phyloP scores from a whole-genome alignment of 2,888 invertebrate species.

The Drosophila mimetica region DNA sequence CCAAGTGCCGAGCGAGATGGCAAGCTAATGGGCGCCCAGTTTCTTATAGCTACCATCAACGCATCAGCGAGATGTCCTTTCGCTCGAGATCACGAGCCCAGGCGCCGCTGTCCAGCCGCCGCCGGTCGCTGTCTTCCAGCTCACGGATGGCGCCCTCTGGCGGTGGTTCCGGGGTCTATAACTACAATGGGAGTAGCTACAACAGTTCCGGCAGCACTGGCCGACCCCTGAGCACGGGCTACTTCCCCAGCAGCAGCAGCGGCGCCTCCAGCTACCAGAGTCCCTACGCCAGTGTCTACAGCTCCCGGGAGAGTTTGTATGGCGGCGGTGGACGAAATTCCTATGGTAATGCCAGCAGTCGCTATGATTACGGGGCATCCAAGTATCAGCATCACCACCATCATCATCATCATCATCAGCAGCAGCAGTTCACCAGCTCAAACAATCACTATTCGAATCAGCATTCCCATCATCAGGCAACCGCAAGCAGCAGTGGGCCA shows the following conservation, averaged over 20 bases:
- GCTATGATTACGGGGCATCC: slow-evolving; percentile 54
- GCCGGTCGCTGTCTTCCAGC: slow-evolving; percentile 85
- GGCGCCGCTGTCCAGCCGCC: slow-evolving; percentile 83
- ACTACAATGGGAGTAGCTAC: slow-evolving; percentile 63
- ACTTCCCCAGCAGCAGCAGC: slow-evolving; percentile 76
- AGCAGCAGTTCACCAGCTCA: slow-evolving; percentile 19
- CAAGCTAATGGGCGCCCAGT: neutral
- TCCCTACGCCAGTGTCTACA: slow-evolving; percentile 82
- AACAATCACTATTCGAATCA: slow-evolving; percentile 42
- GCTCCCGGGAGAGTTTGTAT: slow-evolving; percentile 83
- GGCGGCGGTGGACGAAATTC: slow-evolving; percentile 67
- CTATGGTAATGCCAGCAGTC: slow-evolving; percentile 69
- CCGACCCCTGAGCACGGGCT: slow-evolving; percentile 83
- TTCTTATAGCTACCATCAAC: slow-evolving; percentile 18
- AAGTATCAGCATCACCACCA: slow-evolving; percentile 57
- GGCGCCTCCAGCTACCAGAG: slow-evolving; percentile 80
- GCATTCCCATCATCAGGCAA: slow-evolving; percentile 44
- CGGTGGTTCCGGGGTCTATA: slow-evolving; percentile 64
- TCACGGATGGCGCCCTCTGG: slow-evolving; percentile 79
- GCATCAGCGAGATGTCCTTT: slow-evolving; percentile 81
- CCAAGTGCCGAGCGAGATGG: slow-evolving; percentile 5
- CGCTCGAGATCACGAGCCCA: slow-evolving; percentile 84
- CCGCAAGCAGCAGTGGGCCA: slow-evolving; percentile 47
- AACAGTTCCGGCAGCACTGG: slow-evolving; percentile 64
- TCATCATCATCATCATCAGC: slow-evolving; percentile 24